Base-by-base conservation (phyloP, 1,140 invertebrate species). In the Drosophila subobscura region DNA sequence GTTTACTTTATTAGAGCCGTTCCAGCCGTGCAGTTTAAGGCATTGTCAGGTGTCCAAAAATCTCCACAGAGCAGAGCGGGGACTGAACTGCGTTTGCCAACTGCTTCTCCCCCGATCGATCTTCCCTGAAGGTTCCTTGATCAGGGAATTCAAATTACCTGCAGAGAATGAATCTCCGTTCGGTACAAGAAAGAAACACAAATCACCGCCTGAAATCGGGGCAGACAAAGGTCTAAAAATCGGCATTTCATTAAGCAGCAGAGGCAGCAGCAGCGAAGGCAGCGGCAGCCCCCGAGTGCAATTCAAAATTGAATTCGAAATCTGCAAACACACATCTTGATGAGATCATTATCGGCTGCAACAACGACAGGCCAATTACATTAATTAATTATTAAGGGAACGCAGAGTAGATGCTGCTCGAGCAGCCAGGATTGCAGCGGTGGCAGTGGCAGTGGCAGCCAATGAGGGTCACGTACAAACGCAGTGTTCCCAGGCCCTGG, bases 331-430 rank as follows among this genome's bases (percentile, higher is more conserved):
- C 83, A 86, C 70, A 90, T 90, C 86, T 89, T 75, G 86, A 81
- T 89, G 80, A 79, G 86, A 90, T 89, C 80, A 89, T 89, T 89
- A 86, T 89, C 86, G 76, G 70, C 54, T 54, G 57, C 66, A 75
- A 89, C 86, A 90, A 90, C 86, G 86, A 90, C 86, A 90, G 86
- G 80, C 86, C 86, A 90, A 89, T 89, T 89, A 89, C 86, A 89
- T 89, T 89, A 89, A 89, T 89, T 89, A 89, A 89, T 89, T 89
- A 89, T 90, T 90, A 90, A 86, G 83, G 61, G 77, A 83, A 73
- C 73, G 60, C 58, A 67, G 68, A 50, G 73, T 46, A 56, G 61
- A 1, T 20, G 16, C 52, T 40, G 45, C n/a, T 10, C 37, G 29
- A 25, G 23, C 1, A 4, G 41, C 41, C 49, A 67, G 65, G 61